Evolutionary conservation across 2,888 invertebrate species (phyloP).

Genomic region (Andrena minutula): DNA sequence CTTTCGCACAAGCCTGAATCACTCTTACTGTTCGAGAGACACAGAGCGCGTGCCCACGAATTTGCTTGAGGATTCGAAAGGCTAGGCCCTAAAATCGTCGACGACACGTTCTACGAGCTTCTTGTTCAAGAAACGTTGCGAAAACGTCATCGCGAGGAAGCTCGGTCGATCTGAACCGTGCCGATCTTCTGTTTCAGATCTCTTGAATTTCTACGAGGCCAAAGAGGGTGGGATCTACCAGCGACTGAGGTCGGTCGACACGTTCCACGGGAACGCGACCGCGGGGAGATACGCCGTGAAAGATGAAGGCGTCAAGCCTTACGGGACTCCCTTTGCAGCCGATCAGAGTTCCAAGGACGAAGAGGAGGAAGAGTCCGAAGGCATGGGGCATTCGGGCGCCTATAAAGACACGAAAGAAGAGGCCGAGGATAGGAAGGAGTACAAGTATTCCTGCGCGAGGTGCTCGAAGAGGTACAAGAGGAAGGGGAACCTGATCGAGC

Average conservation of each 20-base stretch:
- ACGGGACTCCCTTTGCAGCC: too few species aligned
- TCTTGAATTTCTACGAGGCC: not conserved
- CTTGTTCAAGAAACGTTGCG: not conserved
- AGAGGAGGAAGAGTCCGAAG: not conserved
- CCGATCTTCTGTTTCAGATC: slow-evolving; percentile 33
- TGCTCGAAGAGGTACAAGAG: slow-evolving; percentile 39
- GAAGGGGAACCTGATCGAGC: slow-evolving; percentile 31
- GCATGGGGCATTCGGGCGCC: not conserved
- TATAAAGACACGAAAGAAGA: not conserved
- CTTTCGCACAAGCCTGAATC: too few species aligned
- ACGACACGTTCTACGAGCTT: too few species aligned
- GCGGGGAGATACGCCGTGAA: not conserved
- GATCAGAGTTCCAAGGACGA: not conserved
- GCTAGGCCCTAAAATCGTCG: too few species aligned
- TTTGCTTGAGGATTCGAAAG: too few species aligned
- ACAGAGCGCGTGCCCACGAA: too few species aligned
- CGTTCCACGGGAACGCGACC: not conserved
- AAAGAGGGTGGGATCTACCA: not conserved
- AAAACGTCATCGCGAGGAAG: not conserved
- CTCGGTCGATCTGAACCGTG: not conserved
- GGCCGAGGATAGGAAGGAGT: not conserved
- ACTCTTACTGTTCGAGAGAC: too few species aligned
- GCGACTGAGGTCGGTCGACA: not conserved
- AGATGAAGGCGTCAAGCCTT: not conserved
- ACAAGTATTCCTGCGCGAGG: slow-evolving; percentile 33